Percentiles rank a stretch among this genome's conserved stretches.
Evolutionary conservation across 1,140 invertebrate species (phyloP).

Genomic region (Bombus fervidus): DNA sequence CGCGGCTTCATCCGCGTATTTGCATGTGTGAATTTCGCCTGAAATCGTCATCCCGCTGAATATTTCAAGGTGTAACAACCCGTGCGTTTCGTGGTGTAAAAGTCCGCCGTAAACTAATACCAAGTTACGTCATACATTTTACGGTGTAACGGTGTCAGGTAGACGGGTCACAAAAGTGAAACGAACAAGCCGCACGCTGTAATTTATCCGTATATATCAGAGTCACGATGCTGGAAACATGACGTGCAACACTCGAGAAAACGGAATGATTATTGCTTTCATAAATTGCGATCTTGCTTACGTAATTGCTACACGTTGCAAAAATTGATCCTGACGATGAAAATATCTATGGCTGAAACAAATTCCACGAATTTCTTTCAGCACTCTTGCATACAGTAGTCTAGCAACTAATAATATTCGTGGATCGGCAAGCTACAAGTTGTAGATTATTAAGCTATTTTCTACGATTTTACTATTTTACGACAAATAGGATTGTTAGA

Average conservation of each 20-base stretch:
- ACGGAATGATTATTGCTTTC: not conserved
- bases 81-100: not conserved
- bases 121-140: not conserved
- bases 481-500: no score
- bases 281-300: not conserved
- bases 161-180: not conserved
- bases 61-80: conserved; percentile 13
- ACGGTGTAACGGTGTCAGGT: not conserved
- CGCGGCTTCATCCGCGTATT: conserved; percentile 1
- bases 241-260: not conserved
- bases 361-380: no score
- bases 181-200: not conserved
- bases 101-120: conserved; percentile 15
- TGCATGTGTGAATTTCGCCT: conserved; percentile 28
- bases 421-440: no score
- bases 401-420: no score
- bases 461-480: no score
- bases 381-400: no score
- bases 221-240: not conserved
- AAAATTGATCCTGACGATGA: not conserved
- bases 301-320: not conserved
- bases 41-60: not conserved
- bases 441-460: no score
- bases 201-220: not conserved
- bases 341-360: no score